phyloP scores from a whole-genome alignment of 2,888 invertebrate genomes.

The Theretra japonica region DNA sequence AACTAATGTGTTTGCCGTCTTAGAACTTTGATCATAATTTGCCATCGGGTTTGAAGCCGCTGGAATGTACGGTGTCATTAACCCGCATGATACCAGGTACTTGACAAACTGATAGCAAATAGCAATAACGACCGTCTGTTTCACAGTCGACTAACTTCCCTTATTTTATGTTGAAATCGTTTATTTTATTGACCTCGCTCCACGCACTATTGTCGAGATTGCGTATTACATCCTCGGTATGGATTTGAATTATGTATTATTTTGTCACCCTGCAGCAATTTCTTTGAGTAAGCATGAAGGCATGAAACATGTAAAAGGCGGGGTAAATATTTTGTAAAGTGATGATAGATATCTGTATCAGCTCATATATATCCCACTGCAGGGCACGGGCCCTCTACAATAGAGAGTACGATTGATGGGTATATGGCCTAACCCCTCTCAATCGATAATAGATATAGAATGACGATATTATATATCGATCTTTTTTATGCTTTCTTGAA shows the following conservation, averaged over 20 bases:
- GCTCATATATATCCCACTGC: too few species aligned
- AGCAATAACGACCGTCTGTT: conserved; percentile 50
- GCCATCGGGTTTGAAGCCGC: neutral
- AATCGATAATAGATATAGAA: too few species aligned
- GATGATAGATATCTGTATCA: too few species aligned
- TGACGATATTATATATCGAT: too few species aligned
- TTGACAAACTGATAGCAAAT: conserved; percentile 55
- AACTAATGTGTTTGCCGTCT: neutral
- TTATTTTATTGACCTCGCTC: conserved; percentile 15
- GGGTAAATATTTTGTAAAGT: too few species aligned
- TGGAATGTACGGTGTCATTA: neutral
- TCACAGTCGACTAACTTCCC: conserved; percentile 44
- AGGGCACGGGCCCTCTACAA: too few species aligned
- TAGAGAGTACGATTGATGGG: too few species aligned
- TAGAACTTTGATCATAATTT: neutral
- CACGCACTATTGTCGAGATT: conserved; percentile 16
- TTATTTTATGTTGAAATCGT: conserved; percentile 25
- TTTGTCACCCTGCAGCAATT: too few species aligned
- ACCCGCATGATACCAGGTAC: conserved; percentile 31
- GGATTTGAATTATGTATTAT: neutral
- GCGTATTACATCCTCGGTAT: neutral
- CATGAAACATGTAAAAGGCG: too few species aligned
- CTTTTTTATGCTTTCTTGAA: too few species aligned
- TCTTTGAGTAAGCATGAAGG: too few species aligned
- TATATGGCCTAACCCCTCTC: too few species aligned